phyloP scores from a whole-genome alignment of 2,888 invertebrate genomes.

The Escarpia spicata region DNA sequence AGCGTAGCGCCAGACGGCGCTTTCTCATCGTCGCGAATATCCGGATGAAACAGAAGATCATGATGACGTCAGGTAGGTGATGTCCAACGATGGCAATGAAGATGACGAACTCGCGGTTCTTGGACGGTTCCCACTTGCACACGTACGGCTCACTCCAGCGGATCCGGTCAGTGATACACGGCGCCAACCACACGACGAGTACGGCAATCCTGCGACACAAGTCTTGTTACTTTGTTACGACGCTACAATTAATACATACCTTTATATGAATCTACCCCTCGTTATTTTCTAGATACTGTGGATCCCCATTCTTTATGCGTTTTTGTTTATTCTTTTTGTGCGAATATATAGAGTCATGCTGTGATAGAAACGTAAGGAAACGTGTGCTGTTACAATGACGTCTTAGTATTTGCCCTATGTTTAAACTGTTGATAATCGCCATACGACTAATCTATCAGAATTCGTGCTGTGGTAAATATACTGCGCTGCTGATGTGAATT shows the following conservation, averaged over 20 bases:
- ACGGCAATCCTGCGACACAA: conserved; percentile 47
- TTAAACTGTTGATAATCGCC: background rate
- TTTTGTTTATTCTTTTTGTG: too few species aligned
- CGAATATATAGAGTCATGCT: too few species aligned
- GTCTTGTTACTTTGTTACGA: too few species aligned
- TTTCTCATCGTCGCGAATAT: conserved; percentile 17
- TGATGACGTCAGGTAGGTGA: conserved; percentile 52
- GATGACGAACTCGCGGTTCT: conserved; percentile 55
- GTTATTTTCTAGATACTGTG: too few species aligned
- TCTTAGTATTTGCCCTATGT: background rate
- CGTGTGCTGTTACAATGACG: too few species aligned
- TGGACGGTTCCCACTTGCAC: conserved; percentile 57
- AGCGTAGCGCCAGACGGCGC: conserved; percentile 7
- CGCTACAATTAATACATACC: too few species aligned
- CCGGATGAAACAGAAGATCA: conserved; percentile 32
- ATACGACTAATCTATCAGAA: background rate
- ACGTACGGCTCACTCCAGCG: conserved; percentile 43
- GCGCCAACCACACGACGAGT: conserved; percentile 54
- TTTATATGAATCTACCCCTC: too few species aligned
- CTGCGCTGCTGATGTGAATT: too few species aligned
- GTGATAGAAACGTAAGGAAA: too few species aligned
- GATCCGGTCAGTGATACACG: conserved; percentile 54
- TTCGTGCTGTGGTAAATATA: too few species aligned
- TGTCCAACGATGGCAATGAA: conserved; percentile 57
- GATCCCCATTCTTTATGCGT: too few species aligned